These are phyloP conservation scores for Dinothrombium tinctorium DNA, from an alignment of 1,140 invertebrate species.

Conservation along the genomic window DNA sequence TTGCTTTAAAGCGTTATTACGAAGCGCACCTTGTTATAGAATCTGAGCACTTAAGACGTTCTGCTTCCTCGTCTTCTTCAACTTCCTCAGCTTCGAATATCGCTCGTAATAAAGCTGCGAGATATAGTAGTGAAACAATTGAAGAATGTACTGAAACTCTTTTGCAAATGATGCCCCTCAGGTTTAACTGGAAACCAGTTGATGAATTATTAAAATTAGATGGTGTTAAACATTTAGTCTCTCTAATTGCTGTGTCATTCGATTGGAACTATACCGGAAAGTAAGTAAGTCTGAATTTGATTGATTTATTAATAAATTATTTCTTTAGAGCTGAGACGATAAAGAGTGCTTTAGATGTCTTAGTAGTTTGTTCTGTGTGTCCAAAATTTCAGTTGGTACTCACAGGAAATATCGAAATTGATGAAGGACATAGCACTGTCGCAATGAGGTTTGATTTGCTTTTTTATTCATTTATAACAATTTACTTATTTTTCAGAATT, in stretches of 20 bases:
- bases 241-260: slow-evolving; percentile 63
- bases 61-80: slow-evolving; percentile 9
- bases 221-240: slow-evolving; percentile 52
- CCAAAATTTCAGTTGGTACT: slow-evolving; percentile 59
- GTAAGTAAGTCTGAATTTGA: too few relatives aligned
- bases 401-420: slow-evolving; percentile 36
- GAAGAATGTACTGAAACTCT: slow-evolving; percentile 37
- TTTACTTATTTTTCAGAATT: slow-evolving; percentile 20
- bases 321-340: slow-evolving; percentile 73
- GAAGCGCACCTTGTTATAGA: slow-evolving; percentile 69
- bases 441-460: slow-evolving; percentile 2
- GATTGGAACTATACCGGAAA: slow-evolving; percentile 75
- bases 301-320: too few relatives aligned
- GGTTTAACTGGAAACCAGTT: slow-evolving; percentile 55
- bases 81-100: slow-evolving; percentile 1
- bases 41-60: slow-evolving; percentile 47
- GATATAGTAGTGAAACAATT: slow-evolving; percentile 7
- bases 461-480: neutral
- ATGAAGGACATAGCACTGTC: neutral
- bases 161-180: slow-evolving; percentile 45
- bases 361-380: slow-evolving; percentile 66
- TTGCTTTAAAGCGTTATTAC: slow-evolving; percentile 68
- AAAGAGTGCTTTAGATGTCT: slow-evolving; percentile 59
- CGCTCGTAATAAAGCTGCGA: slow-evolving; percentile 5
- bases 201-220: slow-evolving; percentile 59